Percentiles rank a stretch among this genome's conserved stretches.
Conservation (phyloP, 1,140 invertebrate genomes). For the Choristoneura fumiferana region DNA sequence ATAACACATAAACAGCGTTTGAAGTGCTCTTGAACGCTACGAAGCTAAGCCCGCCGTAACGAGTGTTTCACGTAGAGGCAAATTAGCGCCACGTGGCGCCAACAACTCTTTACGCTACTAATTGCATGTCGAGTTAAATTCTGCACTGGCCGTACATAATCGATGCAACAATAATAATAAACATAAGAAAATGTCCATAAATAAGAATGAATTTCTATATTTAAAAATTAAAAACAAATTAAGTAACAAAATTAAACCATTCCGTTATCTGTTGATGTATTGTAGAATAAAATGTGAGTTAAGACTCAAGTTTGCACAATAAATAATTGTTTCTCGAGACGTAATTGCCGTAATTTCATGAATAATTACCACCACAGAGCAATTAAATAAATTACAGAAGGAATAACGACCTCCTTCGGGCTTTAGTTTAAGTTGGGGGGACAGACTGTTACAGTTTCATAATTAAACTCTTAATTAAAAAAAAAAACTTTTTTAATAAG, state of each 20-base stretch:
- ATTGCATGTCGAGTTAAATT: too few relatives aligned
- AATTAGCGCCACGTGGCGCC: constrained; percentile 29
- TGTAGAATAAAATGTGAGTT: constrained; percentile 75
- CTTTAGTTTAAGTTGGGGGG: constrained; percentile 74
- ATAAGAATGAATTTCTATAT: constrained; percentile 13
- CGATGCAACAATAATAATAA: too few relatives aligned
- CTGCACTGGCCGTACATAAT: too few relatives aligned
- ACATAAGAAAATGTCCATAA: too few relatives aligned
- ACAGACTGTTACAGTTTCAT: constrained; percentile 56
- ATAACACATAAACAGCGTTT: constrained; percentile 7
- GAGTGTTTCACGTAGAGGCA: constrained; percentile 3
- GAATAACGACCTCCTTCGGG: constrained; percentile 73
- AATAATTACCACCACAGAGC: constrained; percentile 77
- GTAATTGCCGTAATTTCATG: constrained; percentile 78
- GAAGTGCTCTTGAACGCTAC: not conserved
- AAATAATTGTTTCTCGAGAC: constrained; percentile 77
- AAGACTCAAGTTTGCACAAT: constrained; percentile 74
- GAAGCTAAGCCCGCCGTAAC: not conserved
- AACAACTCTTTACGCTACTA: constrained; percentile 23
- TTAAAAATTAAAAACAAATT: constrained; percentile 29
- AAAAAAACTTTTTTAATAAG: constrained; percentile 47
- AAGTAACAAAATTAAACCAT: constrained; percentile 36
- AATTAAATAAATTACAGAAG: constrained; percentile 78
- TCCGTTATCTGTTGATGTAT: constrained; percentile 65
- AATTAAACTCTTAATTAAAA: constrained; percentile 18